These are phyloP conservation scores for Bellardia pandia DNA, from an alignment of 2,888 invertebrate genomes.

Conservation along the genomic window DNA sequence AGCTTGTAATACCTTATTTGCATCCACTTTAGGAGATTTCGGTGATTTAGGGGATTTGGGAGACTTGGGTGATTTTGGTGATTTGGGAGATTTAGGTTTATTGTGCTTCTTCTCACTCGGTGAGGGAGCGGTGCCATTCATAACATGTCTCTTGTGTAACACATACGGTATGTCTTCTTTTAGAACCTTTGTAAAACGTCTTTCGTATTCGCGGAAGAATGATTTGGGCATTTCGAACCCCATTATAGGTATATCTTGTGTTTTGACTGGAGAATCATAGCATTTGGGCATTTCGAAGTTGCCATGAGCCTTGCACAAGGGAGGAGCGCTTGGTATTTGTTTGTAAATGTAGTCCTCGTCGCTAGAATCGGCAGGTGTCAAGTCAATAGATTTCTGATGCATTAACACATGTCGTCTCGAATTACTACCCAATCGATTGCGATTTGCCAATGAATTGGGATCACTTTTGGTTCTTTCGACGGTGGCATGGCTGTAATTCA, in stretches of 20 bases:
- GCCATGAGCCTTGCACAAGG: slow-evolving; percentile 89
- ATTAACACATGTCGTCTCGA: slow-evolving; percentile 91
- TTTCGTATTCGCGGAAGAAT: slow-evolving; percentile 88
- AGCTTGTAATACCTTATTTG: slow-evolving; percentile 73
- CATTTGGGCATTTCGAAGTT: slow-evolving; percentile 88
- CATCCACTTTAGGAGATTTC: slow-evolving; percentile 85
- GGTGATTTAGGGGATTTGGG: slow-evolving; percentile 87
- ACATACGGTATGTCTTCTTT: slow-evolving; percentile 93
- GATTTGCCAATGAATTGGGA: slow-evolving; percentile 90
- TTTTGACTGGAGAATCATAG: slow-evolving; percentile 82
- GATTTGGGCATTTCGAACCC: slow-evolving; percentile 90
- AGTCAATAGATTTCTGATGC: slow-evolving; percentile 94
- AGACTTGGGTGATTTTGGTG: slow-evolving; percentile 87
- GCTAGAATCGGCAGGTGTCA: slow-evolving; percentile 93
- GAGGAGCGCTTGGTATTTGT: slow-evolving; percentile 90
- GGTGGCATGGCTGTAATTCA: slow-evolving; percentile 88
- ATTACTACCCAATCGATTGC: slow-evolving; percentile 89
- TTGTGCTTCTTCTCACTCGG: slow-evolving; percentile 84
- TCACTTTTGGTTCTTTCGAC: slow-evolving; percentile 94
- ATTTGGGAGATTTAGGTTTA: slow-evolving; percentile 88
- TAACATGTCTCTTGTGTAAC: slow-evolving; percentile 92
- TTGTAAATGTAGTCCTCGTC: slow-evolving; percentile 92
- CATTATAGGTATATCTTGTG: slow-evolving; percentile 86
- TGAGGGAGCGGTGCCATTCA: slow-evolving; percentile 92
- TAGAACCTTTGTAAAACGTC: slow-evolving; percentile 84